Evolutionary conservation across 2,113 vertebrate genomes (phyloP).

Genomic region (Centropus bengalensis): DNA sequence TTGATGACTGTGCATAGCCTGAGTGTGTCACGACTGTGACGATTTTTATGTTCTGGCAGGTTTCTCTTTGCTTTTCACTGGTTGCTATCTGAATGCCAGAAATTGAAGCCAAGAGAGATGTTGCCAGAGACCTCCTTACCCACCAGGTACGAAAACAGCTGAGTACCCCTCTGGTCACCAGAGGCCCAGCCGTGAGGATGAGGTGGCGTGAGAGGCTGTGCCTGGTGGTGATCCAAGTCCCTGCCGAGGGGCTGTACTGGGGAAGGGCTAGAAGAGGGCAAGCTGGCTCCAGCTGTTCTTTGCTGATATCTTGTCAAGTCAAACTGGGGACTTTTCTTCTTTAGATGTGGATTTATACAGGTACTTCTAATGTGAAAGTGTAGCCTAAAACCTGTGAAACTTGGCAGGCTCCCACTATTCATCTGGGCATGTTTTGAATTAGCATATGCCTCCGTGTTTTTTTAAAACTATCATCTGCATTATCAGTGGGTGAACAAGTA

Average conservation of each 20-base stretch:
- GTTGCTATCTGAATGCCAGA: background rate
- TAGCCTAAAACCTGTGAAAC: background rate
- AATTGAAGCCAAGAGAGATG: background rate
- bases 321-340: background rate
- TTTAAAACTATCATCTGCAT: background rate
- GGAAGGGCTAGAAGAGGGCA: background rate
- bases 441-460: background rate
- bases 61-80: background rate
- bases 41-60: background rate
- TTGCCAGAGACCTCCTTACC: background rate
- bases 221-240: background rate
- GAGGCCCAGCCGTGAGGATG: background rate
- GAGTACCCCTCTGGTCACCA: background rate
- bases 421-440: background rate
- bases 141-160: background rate
- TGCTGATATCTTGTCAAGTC: background rate
- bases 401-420: background rate
- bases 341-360: background rate
- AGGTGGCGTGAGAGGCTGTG: background rate
- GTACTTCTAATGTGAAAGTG: background rate
- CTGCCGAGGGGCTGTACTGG: accelerated
- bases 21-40: background rate
- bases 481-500: background rate
- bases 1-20: background rate
- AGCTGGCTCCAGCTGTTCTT: background rate